phyloP scores from a whole-genome alignment of 2,888 invertebrate species.

The Pristionchus entomophagus region DNA sequence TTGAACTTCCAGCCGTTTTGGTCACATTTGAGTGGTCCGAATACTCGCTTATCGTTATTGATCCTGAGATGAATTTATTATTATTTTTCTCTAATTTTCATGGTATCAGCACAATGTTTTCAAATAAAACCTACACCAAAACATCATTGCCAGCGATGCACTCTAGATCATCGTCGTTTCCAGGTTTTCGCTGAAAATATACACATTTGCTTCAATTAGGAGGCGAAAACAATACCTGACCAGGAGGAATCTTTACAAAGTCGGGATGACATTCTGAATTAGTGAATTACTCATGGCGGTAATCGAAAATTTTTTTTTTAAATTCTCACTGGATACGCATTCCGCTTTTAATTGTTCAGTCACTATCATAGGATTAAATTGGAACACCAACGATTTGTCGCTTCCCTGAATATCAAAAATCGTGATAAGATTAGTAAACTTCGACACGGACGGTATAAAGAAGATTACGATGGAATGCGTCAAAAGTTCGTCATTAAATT shows the following conservation, averaged over 20 bases:
- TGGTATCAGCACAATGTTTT: too few relatives aligned
- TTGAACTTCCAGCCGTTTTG: background rate
- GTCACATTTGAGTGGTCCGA: background rate
- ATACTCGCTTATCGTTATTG: background rate
- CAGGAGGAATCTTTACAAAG: background rate
- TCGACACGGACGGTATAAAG: too few relatives aligned
- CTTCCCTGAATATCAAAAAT: background rate
- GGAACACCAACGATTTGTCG: background rate
- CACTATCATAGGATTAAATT: background rate
- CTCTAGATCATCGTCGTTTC: background rate
- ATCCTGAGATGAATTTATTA: background rate
- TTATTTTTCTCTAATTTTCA: background rate
- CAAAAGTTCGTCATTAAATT: too few relatives aligned
- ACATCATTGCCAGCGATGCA: background rate
- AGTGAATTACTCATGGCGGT: too few relatives aligned
- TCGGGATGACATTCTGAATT: background rate
- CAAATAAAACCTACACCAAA: background rate
- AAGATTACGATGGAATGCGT: too few relatives aligned
- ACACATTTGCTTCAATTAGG: background rate
- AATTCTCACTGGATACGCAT: background rate
- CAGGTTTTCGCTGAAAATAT: background rate
- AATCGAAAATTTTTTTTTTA: too few relatives aligned
- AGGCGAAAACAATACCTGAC: background rate
- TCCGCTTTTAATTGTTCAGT: background rate
- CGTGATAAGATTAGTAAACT: too few relatives aligned